These are phyloP conservation scores for Lucinisca nassula DNA, from an alignment of 2,888 invertebrate species.

Conservation along the genomic window DNA sequence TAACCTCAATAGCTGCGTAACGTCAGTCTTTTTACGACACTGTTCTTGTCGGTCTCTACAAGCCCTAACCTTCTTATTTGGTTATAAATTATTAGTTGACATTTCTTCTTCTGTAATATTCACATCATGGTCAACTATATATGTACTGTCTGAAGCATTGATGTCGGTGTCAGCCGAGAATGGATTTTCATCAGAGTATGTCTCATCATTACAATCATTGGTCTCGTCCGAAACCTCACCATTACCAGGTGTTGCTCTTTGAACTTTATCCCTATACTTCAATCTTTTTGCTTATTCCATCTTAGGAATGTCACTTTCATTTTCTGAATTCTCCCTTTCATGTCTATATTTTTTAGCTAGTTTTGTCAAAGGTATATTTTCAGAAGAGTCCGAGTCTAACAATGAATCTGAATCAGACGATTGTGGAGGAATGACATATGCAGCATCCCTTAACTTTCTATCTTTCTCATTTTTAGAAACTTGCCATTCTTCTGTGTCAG, in stretches of 20 bases:
- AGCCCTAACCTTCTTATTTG: background rate
- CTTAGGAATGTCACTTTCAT: conserved; percentile 53
- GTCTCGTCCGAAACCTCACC: background rate
- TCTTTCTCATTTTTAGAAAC: background rate
- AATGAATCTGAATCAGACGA: conserved; percentile 8
- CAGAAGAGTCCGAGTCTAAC: background rate
- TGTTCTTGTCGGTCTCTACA: background rate
- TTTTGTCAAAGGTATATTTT: too few relatives aligned
- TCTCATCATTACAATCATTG: conserved; percentile 6
- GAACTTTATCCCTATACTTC: background rate
- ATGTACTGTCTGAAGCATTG: background rate
- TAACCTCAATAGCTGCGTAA: background rate
- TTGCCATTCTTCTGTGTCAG: conserved; percentile 35
- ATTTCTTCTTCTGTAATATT: background rate
- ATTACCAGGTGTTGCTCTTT: background rate
- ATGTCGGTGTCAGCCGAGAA: background rate
- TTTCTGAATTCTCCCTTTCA: conserved; percentile 27
- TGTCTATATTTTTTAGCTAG: conserved; percentile 17
- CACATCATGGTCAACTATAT: background rate
- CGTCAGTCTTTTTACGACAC: conserved; percentile 18
- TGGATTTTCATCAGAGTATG: background rate
- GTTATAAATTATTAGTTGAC: background rate
- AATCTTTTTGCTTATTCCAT: conserved; percentile 33
- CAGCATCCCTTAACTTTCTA: conserved; percentile 4
- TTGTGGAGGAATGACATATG: conserved; percentile 20